Evolutionary conservation across 2,797 vertebrate genomes (phyloP), one percentile per base, ranked within the genome.

Genomic region (Sciurus carolinensis): DNA sequence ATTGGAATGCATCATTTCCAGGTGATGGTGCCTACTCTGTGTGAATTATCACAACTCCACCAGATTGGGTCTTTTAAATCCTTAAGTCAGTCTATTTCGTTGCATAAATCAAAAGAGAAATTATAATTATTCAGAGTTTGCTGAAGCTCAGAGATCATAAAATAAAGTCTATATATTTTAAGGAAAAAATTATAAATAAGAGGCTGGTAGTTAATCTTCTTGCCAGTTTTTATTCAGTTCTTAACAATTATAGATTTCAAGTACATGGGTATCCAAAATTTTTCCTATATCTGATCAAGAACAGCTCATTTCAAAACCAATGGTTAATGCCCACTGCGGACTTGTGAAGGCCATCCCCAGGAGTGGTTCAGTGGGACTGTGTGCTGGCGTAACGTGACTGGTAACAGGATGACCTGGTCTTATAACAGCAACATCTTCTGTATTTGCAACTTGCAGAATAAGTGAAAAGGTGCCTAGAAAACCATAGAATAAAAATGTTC

Each of bases 51-150:
- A 62, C 2, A 33, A 62, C 15, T 82, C 69, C 39, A 20, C 44
- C 0, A 14, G 57, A 9, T 77, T 72, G 57, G 81, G 75, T 1
- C 14, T 47, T 50, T 22, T 50, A 52, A 85, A n/a, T 82, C 42
- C 75, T 82, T 59, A 14, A 62, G 33, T 57, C 67, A 36, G 1
- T 82, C 39, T 77, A 87, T 88, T 92, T 87, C 77, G n/a, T 88
- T 88, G 71, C 81, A 66, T 92, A 91, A 83, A 54, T 66, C n/a
- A 75, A 67, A 42, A 28, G n/a, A 86, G 54, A 71, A 90, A 75
- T 85, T 81, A 64, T 64, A 90, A 69, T 69, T 44, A 94, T 30
- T 92, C 42, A 75, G 77, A 73, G 67, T 90, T 94, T 42, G 54
- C 66, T 62, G 5, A 92, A 85, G 17, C 52, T 90, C 62, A 88